A percentile compares a stretch with the other conserved stretches of the same genome.
phyloP scores from a whole-genome alignment of 2,113 vertebrate genomes.

The Prolemur simus region DNA sequence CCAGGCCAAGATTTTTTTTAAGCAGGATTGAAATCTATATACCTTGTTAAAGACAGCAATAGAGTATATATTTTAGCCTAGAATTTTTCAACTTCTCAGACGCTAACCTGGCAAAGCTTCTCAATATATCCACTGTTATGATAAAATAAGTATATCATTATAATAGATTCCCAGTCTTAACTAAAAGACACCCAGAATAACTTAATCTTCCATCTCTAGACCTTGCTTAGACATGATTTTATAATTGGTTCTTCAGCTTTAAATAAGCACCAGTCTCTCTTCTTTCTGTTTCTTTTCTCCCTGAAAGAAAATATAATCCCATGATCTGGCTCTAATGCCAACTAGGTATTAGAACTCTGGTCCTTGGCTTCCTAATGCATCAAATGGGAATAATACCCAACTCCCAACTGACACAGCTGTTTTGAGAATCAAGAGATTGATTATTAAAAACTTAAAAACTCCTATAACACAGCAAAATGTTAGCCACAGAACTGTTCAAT shows the following conservation, averaged over 20 bases:
- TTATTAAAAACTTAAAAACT: neutral
- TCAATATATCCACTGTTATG: neutral
- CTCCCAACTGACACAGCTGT: neutral
- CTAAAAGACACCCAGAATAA: neutral
- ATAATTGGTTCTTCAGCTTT: neutral
- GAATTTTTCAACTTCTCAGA: neutral
- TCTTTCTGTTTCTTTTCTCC: neutral
- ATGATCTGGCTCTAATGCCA: neutral
- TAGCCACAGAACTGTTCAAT: neutral
- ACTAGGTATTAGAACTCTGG: neutral
- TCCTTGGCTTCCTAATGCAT: neutral
- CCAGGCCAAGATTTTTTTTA: neutral
- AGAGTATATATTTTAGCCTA: neutral
- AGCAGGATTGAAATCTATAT: neutral
- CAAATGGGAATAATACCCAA: neutral
- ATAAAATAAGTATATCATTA: neutral
- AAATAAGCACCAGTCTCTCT: neutral
- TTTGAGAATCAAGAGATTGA: neutral
- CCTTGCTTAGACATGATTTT: neutral
- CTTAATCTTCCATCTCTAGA: neutral
- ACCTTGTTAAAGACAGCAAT: neutral
- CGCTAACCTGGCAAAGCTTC: neutral
- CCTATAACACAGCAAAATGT: neutral
- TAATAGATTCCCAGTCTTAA: too few species aligned
- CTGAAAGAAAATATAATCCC: neutral